Evolutionary conservation across 2,113 vertebrate species (phyloP).

Genomic region (Brachypodius melanocephalos): DNA sequence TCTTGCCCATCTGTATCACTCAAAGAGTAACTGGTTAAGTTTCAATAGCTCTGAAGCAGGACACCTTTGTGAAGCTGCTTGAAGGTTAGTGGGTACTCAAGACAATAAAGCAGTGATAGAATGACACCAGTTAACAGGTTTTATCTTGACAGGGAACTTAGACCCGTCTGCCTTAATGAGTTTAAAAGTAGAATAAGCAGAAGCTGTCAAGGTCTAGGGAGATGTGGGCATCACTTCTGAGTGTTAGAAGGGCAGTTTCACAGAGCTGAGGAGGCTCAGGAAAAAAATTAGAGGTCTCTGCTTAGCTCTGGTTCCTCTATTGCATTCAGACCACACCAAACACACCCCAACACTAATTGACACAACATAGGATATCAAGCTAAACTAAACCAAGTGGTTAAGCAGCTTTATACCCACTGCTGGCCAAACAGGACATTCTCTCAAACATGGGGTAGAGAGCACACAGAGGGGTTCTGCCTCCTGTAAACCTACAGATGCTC

Average conservation of each 20-base stretch:
- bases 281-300: neutral
- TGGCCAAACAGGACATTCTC: rapidly evolving
- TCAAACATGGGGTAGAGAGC: neutral
- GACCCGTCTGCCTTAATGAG: neutral
- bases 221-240: neutral
- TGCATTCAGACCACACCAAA: neutral
- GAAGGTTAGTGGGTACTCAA: slow-evolving; percentile 4
- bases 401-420: neutral
- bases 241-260: neutral
- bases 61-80: neutral
- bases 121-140: neutral
- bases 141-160: neutral
- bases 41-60: neutral
- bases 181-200: slow-evolving; percentile 16
- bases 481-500: neutral
- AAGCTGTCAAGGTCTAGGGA: neutral
- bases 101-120: slow-evolving; percentile 21
- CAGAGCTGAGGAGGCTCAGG: neutral
- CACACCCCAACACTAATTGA: neutral
- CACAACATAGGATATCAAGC: neutral
- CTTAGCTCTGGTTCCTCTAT: neutral
- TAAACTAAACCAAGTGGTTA: neutral
- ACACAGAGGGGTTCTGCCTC: neutral
- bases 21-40: neutral
- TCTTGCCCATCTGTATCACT: neutral